Evolutionary conservation across 2,113 vertebrate genomes (phyloP).

Genomic region (Ornithorhynchus anatinus): DNA sequence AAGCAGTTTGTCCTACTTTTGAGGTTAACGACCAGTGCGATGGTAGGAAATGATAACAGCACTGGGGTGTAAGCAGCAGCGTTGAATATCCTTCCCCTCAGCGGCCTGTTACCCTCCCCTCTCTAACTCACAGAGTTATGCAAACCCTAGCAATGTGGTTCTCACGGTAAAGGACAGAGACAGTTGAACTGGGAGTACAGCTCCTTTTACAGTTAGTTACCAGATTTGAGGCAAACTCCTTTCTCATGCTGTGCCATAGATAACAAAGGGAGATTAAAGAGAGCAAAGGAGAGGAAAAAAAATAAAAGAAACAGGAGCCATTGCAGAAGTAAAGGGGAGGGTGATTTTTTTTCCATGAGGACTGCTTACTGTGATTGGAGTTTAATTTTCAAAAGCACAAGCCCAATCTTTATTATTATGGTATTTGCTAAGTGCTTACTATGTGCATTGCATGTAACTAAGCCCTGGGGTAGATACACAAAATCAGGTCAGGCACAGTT

Average conservation of each 20-base stretch:
- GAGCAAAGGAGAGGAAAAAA: neutral
- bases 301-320: neutral
- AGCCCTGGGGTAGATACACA: too few species aligned
- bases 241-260: neutral
- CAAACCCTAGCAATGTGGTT: constrained; percentile 56
- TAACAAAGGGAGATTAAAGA: neutral
- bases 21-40: constrained; percentile 66
- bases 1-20: constrained; percentile 67
- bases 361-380: neutral
- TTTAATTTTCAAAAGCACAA: neutral
- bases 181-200: constrained; percentile 41
- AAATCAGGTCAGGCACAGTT: too few species aligned
- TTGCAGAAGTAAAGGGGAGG: neutral
- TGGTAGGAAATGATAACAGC: constrained; percentile 70
- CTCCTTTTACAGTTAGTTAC: constrained; percentile 34
- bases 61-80: constrained; percentile 42
- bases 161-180: constrained; percentile 57
- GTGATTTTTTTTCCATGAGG: neutral
- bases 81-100: constrained; percentile 60
- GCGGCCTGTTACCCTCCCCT: constrained; percentile 16
- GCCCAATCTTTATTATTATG: too few species aligned
- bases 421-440: too few species aligned
- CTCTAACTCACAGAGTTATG: constrained; percentile 40
- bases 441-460: too few species aligned
- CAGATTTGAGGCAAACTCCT: neutral